Conservation (phyloP, 2,888 invertebrate species). For the Euzetes globulus region DNA sequence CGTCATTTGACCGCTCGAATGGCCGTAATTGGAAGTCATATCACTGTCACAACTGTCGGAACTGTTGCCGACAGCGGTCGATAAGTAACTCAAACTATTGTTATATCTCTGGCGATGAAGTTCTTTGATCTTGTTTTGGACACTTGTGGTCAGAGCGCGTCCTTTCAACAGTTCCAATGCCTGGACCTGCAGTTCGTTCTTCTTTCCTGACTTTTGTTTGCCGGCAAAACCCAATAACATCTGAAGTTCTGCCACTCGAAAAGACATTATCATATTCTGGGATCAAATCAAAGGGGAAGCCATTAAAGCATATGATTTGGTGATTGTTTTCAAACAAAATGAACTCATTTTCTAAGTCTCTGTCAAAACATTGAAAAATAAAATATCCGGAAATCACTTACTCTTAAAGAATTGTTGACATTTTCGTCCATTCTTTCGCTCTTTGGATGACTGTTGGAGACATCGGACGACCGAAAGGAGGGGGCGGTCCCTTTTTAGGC, state of each 20-base stretch:
- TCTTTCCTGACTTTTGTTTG: slow-evolving; percentile 68
- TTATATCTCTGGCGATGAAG: slow-evolving; percentile 53
- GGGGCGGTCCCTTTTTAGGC: background rate
- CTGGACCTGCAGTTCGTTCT: slow-evolving; percentile 67
- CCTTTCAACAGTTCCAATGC: slow-evolving; percentile 63
- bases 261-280: slow-evolving; percentile 55
- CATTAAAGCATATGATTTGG: background rate
- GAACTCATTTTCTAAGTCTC: background rate
- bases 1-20: background rate
- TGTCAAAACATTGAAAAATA: background rate
- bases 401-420: slow-evolving; percentile 12
- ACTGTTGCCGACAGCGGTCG: background rate
- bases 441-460: background rate
- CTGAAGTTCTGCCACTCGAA: slow-evolving; percentile 77
- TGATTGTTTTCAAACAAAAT: background rate
- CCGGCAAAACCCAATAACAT: slow-evolving; percentile 70
- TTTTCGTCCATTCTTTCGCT: slow-evolving; percentile 14
- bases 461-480: slow-evolving; percentile 2
- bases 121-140: slow-evolving; percentile 60
- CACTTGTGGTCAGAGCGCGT: slow-evolving; percentile 54
- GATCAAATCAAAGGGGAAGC: background rate
- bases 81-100: slow-evolving; percentile 12
- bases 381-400: background rate
- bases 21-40: slow-evolving; percentile 5
- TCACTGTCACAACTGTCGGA: slow-evolving; percentile 23